Evolutionary conservation across 2,797 vertebrate genomes (phyloP).

Genomic region (Rhodeus uyekii): DNA sequence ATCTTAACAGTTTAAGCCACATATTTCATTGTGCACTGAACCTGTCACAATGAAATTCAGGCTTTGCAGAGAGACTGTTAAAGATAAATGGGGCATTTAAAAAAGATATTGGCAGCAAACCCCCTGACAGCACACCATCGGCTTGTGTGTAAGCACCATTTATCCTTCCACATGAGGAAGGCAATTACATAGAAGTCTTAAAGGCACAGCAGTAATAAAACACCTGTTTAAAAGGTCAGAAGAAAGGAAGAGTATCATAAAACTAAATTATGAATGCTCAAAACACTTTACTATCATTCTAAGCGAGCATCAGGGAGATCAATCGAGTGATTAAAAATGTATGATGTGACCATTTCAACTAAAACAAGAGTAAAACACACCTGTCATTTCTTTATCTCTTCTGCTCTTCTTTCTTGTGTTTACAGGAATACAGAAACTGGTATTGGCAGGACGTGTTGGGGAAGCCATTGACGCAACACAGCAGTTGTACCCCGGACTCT

Average conservation of each 20-base stretch:
- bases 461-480: slow-evolving; percentile 96
- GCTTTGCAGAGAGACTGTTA: background rate
- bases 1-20: background rate
- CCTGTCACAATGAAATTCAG: background rate
- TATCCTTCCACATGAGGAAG: background rate
- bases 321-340: background rate
- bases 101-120: background rate
- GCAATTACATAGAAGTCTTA: background rate
- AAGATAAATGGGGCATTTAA: background rate
- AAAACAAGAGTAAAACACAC: background rate
- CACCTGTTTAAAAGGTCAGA: background rate
- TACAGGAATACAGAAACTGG: slow-evolving; percentile 98
- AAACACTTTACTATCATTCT: background rate
- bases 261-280: slow-evolving; percentile 5
- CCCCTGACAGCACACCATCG: background rate
- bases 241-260: background rate
- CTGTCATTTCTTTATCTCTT: background rate
- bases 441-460: slow-evolving; percentile 93
- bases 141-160: background rate
- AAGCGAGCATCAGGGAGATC: background rate
- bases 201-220: slow-evolving; percentile 11
- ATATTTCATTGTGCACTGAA: background rate
- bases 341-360: background rate
- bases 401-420: slow-evolving; percentile 47
- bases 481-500: slow-evolving; percentile 92